These are phyloP conservation scores for Alcedo atthis DNA, from an alignment of 2,797 vertebrate genomes.

Conservation along the genomic window DNA sequence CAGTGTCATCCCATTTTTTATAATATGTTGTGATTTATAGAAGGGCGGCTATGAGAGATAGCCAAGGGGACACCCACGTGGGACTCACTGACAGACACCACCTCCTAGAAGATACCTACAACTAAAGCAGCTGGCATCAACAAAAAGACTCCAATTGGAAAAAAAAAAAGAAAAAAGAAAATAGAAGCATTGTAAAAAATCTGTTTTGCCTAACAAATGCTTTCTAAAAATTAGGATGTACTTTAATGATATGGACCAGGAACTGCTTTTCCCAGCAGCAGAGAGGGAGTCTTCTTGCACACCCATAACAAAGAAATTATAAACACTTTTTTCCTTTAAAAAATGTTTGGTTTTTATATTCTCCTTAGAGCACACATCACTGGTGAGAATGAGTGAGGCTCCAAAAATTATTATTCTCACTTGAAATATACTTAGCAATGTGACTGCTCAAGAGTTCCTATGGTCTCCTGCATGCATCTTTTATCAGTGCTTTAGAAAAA, in stretches of 20 bases:
- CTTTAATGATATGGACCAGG: conserved; percentile 2
- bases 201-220: conserved; percentile 64
- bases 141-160: conserved; percentile 28
- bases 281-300: background rate
- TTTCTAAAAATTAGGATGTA: conserved; percentile 39
- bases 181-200: background rate
- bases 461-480: background rate
- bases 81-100: conserved; percentile 29
- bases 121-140: conserved; percentile 29
- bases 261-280: conserved; percentile 25
- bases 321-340: background rate
- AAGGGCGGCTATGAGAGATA: conserved; percentile 19
- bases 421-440: background rate
- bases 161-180: background rate
- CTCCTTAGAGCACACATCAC: background rate
- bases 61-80: conserved; percentile 58
- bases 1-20: conserved; percentile 50
- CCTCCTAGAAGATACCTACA: conserved; percentile 15
- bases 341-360: background rate
- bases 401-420: background rate
- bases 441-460: background rate
- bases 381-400: background rate
- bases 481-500: conserved; percentile 34
- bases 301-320: conserved; percentile 3
- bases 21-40: conserved; percentile 64